Evolutionary conservation across 1,140 invertebrate species (phyloP), one percentile per base, ranked within the genome.

Genomic region (Asbolus verrucosus): DNA sequence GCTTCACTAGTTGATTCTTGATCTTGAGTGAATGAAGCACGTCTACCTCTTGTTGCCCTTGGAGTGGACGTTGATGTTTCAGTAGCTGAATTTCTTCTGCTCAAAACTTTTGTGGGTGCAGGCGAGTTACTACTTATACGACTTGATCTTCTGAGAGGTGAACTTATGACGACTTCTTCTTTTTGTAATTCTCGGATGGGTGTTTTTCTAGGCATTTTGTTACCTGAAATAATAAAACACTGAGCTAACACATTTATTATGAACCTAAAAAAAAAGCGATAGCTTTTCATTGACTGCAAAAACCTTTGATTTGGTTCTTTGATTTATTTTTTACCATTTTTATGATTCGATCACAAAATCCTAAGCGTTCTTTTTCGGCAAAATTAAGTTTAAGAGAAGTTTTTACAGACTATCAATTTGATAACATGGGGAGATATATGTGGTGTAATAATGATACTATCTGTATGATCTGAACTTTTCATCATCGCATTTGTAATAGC

Each of bases 121-220:
- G 43, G 43, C 5, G 43, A 50, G 21, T 14, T 50, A 13, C 4
- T 50, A 50, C 18, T 50, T 11, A 50, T 14, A 1, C 43, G 43
- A 50, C 16, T 11, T 21, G 43, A 50, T 50, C 43, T 50, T n/a
- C 43, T n/a, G 1, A 50, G 43, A 21, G 43, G 43, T 0, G 43
- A 50, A 50, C 3, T n/a, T 9, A 21, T 13, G 0, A 50, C 43
- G 8, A 18, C 16, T 50, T 50, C 43, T 19, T 50, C 43, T 24
- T 50, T 50, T 50, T 50, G 43, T 8, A 50, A 13, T 50, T 50
- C 43, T 50, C 19, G 18, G 1, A 50, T 18, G n/a, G 43, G 43
- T 5, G 43, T 50, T n/a, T 21, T 50, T 50, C 43, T 19, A 8
- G 43, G 43, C 43, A 50, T 50, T 2, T 5, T 36, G 4, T 6